Percentiles rank a stretch among this genome's conserved stretches.
phyloP scores from a whole-genome alignment of 2,888 invertebrate species.

The Pyrrhia umbra region DNA sequence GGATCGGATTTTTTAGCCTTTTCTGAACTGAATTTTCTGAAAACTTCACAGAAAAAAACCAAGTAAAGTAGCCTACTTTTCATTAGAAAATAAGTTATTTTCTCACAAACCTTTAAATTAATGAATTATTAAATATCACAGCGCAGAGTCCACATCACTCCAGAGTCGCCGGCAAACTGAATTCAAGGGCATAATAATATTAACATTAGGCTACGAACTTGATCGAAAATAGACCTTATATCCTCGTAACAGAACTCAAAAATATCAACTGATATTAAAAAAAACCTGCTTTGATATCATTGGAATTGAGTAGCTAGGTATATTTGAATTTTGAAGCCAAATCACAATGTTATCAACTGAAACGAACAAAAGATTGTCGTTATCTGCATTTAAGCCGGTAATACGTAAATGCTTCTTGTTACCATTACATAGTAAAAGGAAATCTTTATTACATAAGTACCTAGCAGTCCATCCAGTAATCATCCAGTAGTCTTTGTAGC shows the following conservation, averaged over 20 bases:
- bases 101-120: conserved; percentile 39
- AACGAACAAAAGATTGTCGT: conserved; percentile 10
- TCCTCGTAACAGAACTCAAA: neutral
- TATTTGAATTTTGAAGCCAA: neutral
- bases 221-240: conserved; percentile 48
- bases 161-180: conserved; percentile 69
- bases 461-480: no score
- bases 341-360: conserved; percentile 28
- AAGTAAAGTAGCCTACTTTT: neutral
- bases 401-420: conserved; percentile 17
- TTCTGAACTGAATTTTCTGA: neutral
- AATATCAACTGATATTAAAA: conserved; percentile 25
- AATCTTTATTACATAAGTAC: no score
- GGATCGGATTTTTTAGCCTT: neutral
- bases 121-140: conserved; percentile 12
- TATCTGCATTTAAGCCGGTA: conserved; percentile 18
- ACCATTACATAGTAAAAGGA: conserved; percentile 16
- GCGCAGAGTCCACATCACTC: conserved; percentile 62
- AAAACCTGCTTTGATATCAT: conserved; percentile 3
- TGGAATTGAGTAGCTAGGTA: neutral
- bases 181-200: conserved; percentile 50
- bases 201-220: conserved; percentile 32
- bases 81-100: neutral
- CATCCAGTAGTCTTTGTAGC: no score
- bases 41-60: neutral